phyloP scores from a whole-genome alignment of 2,888 invertebrate species.

The Chaetogeoica ovagalla region DNA sequence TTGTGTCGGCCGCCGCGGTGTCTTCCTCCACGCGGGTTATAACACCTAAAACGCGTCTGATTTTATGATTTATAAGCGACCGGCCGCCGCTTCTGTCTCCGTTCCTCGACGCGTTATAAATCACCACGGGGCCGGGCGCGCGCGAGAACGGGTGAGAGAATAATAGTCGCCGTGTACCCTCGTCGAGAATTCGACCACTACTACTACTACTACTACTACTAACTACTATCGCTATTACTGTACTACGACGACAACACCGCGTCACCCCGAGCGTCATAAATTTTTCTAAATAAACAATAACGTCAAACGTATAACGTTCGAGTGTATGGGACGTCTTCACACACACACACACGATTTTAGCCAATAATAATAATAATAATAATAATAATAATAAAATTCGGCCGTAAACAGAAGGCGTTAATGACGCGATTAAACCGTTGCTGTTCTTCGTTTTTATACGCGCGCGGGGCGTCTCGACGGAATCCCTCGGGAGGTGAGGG shows the following conservation, averaged over 20 bases:
- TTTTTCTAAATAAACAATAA: constrained; percentile 51
- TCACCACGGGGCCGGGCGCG: constrained; percentile 21
- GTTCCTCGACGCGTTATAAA: constrained; percentile 29
- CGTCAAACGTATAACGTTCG: neutral
- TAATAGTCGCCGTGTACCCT: neutral
- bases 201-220: neutral
- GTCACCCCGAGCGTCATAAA: constrained; percentile 20
- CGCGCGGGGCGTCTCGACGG: too few species aligned
- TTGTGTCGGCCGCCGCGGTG: constrained; percentile 26
- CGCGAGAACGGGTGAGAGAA: too few species aligned
- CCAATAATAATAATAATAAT: too few species aligned
- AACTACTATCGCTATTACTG: too few species aligned
- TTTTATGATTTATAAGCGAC: constrained; percentile 53
- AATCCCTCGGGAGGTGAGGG: too few species aligned
- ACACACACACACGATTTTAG: too few species aligned
- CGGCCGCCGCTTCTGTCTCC: constrained; percentile 42
- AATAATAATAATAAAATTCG: too few species aligned
- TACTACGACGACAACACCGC: neutral
- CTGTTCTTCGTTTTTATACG: too few species aligned
- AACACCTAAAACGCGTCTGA: constrained; percentile 43
- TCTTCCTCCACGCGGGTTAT: constrained; percentile 31
- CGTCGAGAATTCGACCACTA: constrained; percentile 38
- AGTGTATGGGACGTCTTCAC: too few species aligned
- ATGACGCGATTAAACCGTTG: too few species aligned
- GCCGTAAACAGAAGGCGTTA: too few species aligned